Percentiles rank a stretch among this genome's conserved stretches.
These are phyloP conservation scores for Cyrtonyx montezumae DNA, from an alignment of 2,113 vertebrate species.

Conservation along the genomic window DNA sequence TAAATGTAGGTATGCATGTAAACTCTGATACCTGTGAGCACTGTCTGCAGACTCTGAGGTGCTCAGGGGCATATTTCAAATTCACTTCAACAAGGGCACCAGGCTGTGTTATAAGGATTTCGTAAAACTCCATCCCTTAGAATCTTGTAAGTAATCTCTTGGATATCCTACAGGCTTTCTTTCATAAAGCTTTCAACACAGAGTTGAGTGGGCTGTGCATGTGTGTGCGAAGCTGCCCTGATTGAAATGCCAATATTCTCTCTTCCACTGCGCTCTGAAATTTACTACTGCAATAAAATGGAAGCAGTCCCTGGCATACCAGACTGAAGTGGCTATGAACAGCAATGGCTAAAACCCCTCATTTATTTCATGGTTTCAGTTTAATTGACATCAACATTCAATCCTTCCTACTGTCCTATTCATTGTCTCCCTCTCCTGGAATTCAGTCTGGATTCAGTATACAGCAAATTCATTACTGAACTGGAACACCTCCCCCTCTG, in stretches of 20 bases:
- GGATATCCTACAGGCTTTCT: constrained; percentile 60
- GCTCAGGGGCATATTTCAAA: constrained; percentile 62
- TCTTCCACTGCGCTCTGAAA: constrained; percentile 40
- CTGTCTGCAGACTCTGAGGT: constrained; percentile 21
- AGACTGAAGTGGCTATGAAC: constrained; percentile 15
- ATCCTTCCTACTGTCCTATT: constrained; percentile 38
- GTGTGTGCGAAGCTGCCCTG: constrained; percentile 2
- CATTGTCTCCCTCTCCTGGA: constrained; percentile 58
- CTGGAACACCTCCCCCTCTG: not conserved
- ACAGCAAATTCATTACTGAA: not conserved
- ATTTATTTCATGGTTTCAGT: constrained; percentile 50
- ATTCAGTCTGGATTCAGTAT: not conserved
- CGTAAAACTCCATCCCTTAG: constrained; percentile 52
- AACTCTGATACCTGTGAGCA: not conserved
- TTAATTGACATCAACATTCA: constrained; percentile 58
- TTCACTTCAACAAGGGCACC: constrained; percentile 48
- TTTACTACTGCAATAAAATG: constrained; percentile 66
- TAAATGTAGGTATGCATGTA: constrained; percentile 26
- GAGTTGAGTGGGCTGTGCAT: not conserved
- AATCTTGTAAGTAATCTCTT: constrained; percentile 57
- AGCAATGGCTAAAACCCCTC: not conserved
- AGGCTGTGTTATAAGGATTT: constrained; percentile 58
- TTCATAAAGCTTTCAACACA: constrained; percentile 68
- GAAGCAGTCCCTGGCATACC: constrained; percentile 40
- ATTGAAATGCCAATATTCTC: constrained; percentile 72